A percentile compares a stretch with the other conserved stretches of the same genome.
Evolutionary conservation across 2,888 invertebrate genomes (phyloP).

Genomic region (Leucophora obtusa): DNA sequence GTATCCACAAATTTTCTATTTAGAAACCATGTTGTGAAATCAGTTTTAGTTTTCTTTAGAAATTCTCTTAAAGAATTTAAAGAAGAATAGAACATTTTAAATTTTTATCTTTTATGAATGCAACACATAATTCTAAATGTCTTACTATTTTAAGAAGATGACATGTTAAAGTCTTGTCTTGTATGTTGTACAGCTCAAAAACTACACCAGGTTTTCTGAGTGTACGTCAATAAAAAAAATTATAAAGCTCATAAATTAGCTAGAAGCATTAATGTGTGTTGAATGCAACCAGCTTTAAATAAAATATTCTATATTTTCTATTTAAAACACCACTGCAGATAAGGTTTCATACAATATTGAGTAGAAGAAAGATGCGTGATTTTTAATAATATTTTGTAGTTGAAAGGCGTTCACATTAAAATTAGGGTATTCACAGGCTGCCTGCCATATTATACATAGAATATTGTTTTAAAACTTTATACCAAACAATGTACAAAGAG

Average conservation of each 20-base stretch:
- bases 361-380: background rate
- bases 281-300: background rate
- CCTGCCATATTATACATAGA: no score
- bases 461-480: no score
- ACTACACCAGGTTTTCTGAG: background rate
- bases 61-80: background rate
- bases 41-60: background rate
- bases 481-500: no score
- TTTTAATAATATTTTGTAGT: constrained; percentile 1
- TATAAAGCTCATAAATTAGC: constrained; percentile 57
- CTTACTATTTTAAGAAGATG: background rate
- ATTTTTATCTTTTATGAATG: background rate
- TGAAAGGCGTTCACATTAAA: background rate
- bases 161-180: background rate
- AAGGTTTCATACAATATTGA: background rate
- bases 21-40: no score
- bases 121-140: background rate
- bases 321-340: background rate
- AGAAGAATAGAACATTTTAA: background rate
- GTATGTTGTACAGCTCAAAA: background rate
- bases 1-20: no score
- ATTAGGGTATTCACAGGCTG: background rate
- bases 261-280: constrained; percentile 46
- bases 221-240: background rate
- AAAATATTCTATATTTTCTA: constrained; percentile 1